phyloP scores from a whole-genome alignment of 2,888 invertebrate genomes.

The Aphelenchoides bicaudatus region DNA sequence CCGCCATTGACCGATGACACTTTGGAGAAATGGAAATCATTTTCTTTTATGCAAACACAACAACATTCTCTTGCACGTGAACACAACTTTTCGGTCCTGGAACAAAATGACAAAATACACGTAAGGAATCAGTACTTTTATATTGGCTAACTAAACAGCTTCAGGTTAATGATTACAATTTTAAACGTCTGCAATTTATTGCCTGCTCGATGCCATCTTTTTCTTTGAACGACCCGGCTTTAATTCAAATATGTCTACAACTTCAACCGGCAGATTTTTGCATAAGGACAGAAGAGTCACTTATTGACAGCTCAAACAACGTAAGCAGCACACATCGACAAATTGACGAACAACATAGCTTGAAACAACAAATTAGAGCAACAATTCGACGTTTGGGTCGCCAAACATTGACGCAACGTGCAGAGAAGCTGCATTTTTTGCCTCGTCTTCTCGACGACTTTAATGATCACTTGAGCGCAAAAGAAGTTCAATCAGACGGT shows the following conservation, averaged over 20 bases:
- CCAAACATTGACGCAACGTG: neutral
- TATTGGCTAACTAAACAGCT: neutral
- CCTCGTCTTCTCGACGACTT: neutral
- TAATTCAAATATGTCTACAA: slow-evolving; percentile 17
- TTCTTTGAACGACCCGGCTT: slow-evolving; percentile 9
- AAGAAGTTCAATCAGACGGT: neutral
- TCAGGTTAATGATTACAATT: neutral
- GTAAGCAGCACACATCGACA: neutral
- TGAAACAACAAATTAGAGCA: slow-evolving; percentile 8
- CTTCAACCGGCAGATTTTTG: slow-evolving; percentile 21
- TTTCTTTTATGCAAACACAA: too few species aligned
- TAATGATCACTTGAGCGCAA: neutral
- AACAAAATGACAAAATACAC: neutral
- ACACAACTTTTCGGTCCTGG: too few species aligned
- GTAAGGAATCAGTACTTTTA: neutral
- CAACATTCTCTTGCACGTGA: too few species aligned
- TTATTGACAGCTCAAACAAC: neutral
- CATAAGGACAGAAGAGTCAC: neutral
- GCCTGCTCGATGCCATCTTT: slow-evolving; percentile 8
- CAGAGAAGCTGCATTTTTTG: neutral
- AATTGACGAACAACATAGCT: neutral
- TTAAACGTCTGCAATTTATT: slow-evolving; percentile 16
- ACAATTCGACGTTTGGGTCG: slow-evolving; percentile 7
- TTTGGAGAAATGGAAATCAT: slow-evolving; percentile 15
- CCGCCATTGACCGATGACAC: slow-evolving; percentile 20